Evolutionary conservation across 2,888 invertebrate species (phyloP), one percentile per base, ranked within the genome.

Genomic region (Hololepta plana): DNA sequence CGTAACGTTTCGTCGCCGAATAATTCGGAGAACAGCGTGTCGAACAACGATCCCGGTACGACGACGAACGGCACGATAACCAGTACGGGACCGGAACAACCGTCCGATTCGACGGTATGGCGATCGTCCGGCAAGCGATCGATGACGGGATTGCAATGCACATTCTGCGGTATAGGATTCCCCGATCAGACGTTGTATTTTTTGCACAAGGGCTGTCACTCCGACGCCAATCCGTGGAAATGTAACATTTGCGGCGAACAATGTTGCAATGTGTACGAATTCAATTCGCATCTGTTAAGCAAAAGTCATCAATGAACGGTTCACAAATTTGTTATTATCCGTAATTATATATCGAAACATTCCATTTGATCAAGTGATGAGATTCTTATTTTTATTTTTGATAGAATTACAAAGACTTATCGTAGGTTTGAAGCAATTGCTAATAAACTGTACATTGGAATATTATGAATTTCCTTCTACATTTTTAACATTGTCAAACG

Each of bases 211-310:
- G 93, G 93, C 39, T 87, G 95, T 53, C 95, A 96, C 60, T 91
- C 91, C 41, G 88, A 90, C 50, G 81, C 85, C 39, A 91, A 93
- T 59, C 93, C 95, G 1, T 95, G 77, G 76, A 90, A 90, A 59
- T 93, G 93, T 58, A 95, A 95, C 60, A 85, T 95, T 41, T 96
- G 95, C 55, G 93, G 93, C 24, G 85, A 88, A 54, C 79, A 82
- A 51, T 88, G 88, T 57, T 79, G 77, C 55, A 88, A 91, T 50
- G 81, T 91, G 28, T 93, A 93, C 59, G 90, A 93, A 57, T 95
- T 95, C 64, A 90, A 91, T 64, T 85, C 88, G 42, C 90, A 91
- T 67, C 67, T 90, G 51, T 64, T 90, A 41, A 88, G 88, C 59
- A 87, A 87, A 59, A 85, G 84, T 57, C 88, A 88, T 59, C 85